Evolutionary conservation across 1,140 invertebrate genomes (phyloP).

Genomic region (Apis dorsata): DNA sequence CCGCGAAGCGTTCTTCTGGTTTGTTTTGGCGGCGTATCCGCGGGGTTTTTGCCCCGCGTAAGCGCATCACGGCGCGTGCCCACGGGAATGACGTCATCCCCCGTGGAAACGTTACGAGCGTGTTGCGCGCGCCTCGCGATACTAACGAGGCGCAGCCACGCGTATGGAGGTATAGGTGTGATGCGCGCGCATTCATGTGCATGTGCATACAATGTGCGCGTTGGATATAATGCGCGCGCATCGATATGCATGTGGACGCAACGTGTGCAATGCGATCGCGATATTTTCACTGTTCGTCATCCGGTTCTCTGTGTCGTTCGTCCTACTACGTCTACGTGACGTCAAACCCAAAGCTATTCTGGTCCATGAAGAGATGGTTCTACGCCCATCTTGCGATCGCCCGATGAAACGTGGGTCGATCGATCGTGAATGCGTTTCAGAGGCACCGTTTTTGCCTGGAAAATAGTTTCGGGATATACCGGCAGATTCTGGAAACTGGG

Average conservation of each 20-base stretch:
- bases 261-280: conserved; percentile 12
- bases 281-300: conserved; percentile 53
- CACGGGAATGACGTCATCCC: conserved; percentile 21
- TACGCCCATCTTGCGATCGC: conserved; percentile 4
- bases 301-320: conserved; percentile 4
- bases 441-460: neutral
- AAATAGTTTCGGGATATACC: neutral
- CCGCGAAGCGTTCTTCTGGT: conserved; percentile 13
- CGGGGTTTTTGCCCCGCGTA: conserved; percentile 19
- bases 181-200: neutral
- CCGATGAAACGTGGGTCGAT: conserved; percentile 1
- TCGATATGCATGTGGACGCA: neutral
- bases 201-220: neutral
- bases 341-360: conserved; percentile 59
- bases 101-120: conserved; percentile 16
- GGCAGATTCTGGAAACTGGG: neutral
- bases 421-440: neutral
- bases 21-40: conserved; percentile 25
- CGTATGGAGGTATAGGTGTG: neutral
- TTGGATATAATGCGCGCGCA: neutral
- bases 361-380: conserved; percentile 21
- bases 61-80: conserved; percentile 12
- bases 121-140: neutral
- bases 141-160: neutral
- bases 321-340: conserved; percentile 51